Evolutionary conservation across 2,113 vertebrate species (phyloP), one percentile per base, ranked within the genome.

Genomic region (Caranx ignobilis): DNA sequence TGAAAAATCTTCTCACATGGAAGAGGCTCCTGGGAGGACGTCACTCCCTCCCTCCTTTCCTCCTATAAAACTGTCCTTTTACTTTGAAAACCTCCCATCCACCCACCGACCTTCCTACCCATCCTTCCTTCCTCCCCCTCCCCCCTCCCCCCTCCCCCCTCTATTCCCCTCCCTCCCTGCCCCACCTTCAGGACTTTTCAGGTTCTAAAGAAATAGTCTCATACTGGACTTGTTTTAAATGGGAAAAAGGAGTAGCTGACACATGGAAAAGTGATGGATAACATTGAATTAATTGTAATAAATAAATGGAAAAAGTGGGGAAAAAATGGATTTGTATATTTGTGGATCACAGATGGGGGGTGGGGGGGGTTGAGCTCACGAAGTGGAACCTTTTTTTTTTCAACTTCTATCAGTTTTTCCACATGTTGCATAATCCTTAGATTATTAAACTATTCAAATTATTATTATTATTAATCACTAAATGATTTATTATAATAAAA

Each of bases 191-290:
- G 88, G 93, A 95, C 94, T 92, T 89, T 93, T 92, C 82, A 67
- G 87, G 88, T 91, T 93, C 87, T 84, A 74, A 83, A 90, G 81
- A 91, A 91, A 86, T 91, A 94, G 90, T 92, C 84, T 76, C 89
- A 88, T 93, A 93, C 92, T 89, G 91, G 93, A 95, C 94, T 95
- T 91, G 86, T 94, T 95, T 95, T 95, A 91, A 95, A 93, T 88
- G 86, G 76, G 81, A 87, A 82, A 88, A 68, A 88, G 79, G 82
- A 91, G 86, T 86, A 83, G 90, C 82, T 85, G 88, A 87, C 69
- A 85, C 63, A 82, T 86, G 70, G 72, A 86, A 91, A 90, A 87
- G 32, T 86, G 69, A 92, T 92, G 89, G 84, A 88, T 85, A 84
- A 89, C 79, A 89, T 84, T 93, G 91, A 90, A 91, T 88, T 90